Base-by-base conservation (phyloP, 1,140 invertebrate genomes). In the Drosophila insularis region DNA sequence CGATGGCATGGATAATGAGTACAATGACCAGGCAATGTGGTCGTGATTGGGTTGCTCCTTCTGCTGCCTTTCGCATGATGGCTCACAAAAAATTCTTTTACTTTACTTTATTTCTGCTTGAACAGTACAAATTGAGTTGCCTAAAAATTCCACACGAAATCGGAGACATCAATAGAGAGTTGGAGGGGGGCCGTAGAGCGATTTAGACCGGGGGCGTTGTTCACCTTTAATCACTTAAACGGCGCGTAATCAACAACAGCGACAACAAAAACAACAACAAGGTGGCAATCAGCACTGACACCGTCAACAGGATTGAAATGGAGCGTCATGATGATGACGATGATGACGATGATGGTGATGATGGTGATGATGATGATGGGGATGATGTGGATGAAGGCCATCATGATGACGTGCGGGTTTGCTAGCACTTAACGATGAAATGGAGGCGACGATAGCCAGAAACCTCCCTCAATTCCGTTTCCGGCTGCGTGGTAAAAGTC, bases 221-320 rank as follows among this genome's bases (percentile, higher is more conserved):
- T 87, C 80, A 87, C 82, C 82, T 89, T 87, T 87, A 87, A 87
- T 87, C 82, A 87, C 84, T 82, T 87, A 89, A 87, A 87, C 74
- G 84, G 67, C 79, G 75, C 76, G 79, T 86, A 86, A 86, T 87
- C 84, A 86, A 69, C 66, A 79, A 50, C 78, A 80, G 65, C 62
- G 71, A 65, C 37, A 65, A 13, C 63, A 77, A 67, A 63, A 80
- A 40, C 39, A 68, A 11, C 66, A 68, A 43, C 53, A 50, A 69
- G 71, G 40, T 58, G 74, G 82, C 84, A 86, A 86, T 86, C 82
- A 87, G 87, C 82, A 87, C 84, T 79, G 70, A 63, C 53, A 39
- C 65, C 78, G 73, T 58, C 74, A 62, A 76, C 74, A 68, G 65
- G 71, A 86, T 77, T 89, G 80, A 89, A 81, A 80, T 79, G 78